These are phyloP conservation scores for Dufourea novaeangliae DNA, from an alignment of 1,140 invertebrate genomes.

Conservation along the genomic window DNA sequence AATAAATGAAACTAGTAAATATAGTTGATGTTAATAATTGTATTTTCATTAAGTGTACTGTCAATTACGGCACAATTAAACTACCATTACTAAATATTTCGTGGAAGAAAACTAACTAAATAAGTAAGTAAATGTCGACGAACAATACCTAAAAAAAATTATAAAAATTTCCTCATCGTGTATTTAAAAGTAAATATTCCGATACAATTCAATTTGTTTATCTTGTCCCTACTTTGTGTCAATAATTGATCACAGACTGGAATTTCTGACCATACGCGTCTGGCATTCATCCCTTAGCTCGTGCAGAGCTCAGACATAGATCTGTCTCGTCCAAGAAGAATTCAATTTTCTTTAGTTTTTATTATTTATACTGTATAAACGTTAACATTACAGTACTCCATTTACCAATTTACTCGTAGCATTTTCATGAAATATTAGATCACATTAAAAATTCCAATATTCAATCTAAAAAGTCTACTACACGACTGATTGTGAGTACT, in stretches of 20 bases:
- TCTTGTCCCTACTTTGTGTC: neutral
- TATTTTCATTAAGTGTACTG: too few species aligned
- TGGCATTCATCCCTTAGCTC: slow-evolving; percentile 9
- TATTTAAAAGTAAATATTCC: neutral
- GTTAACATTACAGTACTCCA: neutral
- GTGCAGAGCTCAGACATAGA: neutral
- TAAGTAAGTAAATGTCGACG: too few species aligned
- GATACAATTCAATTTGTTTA: neutral
- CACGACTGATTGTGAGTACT: too few species aligned
- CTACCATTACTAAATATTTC: too few species aligned
- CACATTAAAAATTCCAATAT: too few species aligned
- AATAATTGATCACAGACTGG: neutral
- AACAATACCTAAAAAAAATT: too few species aligned
- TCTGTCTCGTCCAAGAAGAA: neutral
- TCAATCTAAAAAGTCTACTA: too few species aligned
- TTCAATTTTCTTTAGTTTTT: neutral
- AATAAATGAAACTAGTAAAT: too few species aligned
- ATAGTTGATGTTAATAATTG: too few species aligned
- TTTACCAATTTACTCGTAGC: neutral
- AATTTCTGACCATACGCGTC: slow-evolving; percentile 3
- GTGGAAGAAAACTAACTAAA: too few species aligned
- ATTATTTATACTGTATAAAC: neutral
- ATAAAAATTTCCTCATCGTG: neutral
- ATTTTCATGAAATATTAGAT: neutral
- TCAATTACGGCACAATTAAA: too few species aligned